A percentile compares a stretch with the other conserved stretches of the same genome.
phyloP scores from a whole-genome alignment of 23 tunicate species.

The Oikopleura dioica region DNA sequence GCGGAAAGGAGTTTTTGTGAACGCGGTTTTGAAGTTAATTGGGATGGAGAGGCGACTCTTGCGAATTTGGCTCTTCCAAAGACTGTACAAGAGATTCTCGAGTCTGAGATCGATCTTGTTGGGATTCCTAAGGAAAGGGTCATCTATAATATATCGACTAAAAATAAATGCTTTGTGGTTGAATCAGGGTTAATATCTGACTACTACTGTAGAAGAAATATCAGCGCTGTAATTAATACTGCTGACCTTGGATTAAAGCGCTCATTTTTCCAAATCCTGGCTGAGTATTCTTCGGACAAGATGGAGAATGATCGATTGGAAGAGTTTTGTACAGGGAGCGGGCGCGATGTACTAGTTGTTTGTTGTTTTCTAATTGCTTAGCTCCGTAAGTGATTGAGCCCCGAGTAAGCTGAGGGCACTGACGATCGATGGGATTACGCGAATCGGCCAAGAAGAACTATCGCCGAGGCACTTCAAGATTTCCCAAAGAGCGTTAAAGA shows the following conservation, averaged over 20 bases:
- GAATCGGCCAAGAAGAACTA: slow-evolving; percentile 67
- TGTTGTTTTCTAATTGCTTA: no score
- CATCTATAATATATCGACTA: no score
- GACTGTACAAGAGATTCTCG: background rate
- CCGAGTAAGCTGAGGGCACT: slow-evolving; percentile 92
- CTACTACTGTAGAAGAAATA: no score
- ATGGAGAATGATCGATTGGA: slow-evolving; percentile 42
- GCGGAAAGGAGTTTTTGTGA: background rate
- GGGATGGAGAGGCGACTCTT: background rate
- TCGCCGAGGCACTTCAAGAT: slow-evolving; percentile 29
- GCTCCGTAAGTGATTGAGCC: no score
- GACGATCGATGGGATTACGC: slow-evolving; percentile 84
- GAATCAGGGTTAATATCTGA: no score
- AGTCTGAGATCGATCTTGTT: background rate
- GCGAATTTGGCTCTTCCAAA: background rate
- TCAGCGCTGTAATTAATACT: no score
- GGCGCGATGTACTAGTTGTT: no score
- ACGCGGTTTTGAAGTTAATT: background rate
- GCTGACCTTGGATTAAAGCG: slow-evolving; percentile 21
- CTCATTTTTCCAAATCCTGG: slow-evolving; percentile 35
- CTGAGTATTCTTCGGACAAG: slow-evolving; percentile 31
- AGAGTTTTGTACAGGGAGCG: slow-evolving; percentile 48
- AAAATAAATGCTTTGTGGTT: no score
- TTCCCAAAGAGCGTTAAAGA: background rate
- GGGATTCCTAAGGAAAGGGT: background rate